phyloP scores from a whole-genome alignment of 2,113 vertebrate species.

The Aphelocoma coerulescens region DNA sequence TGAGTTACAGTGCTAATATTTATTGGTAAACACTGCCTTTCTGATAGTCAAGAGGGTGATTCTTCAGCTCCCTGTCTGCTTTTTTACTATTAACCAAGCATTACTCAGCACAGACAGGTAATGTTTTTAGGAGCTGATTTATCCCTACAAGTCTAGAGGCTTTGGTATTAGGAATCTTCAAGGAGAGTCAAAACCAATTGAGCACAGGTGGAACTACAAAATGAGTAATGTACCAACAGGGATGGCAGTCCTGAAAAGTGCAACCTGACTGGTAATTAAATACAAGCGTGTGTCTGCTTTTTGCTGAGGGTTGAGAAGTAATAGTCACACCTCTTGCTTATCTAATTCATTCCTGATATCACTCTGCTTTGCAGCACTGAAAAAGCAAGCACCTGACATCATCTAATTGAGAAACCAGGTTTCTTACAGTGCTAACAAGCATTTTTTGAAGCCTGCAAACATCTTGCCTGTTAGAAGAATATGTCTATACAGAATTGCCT shows the following conservation, averaged over 20 bases:
- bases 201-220: neutral
- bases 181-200: neutral
- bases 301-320: neutral
- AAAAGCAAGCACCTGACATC: neutral
- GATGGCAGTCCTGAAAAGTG: neutral
- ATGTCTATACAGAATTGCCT: neutral
- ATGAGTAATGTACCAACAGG: neutral
- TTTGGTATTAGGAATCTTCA: neutral
- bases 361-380: neutral
- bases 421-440: neutral
- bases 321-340: neutral
- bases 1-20: neutral
- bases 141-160: neutral
- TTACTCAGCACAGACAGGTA: neutral
- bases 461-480: neutral
- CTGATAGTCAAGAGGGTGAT: neutral
- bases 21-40: neutral
- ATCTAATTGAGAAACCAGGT: neutral
- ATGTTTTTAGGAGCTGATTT: neutral
- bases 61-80: neutral
- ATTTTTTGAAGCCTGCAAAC: neutral
- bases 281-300: neutral
- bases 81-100: neutral
- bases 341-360: neutral
- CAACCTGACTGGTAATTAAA: conserved; percentile 2